Base-by-base conservation (phyloP, 2,888 invertebrate species). In the Cephus spinipes region DNA sequence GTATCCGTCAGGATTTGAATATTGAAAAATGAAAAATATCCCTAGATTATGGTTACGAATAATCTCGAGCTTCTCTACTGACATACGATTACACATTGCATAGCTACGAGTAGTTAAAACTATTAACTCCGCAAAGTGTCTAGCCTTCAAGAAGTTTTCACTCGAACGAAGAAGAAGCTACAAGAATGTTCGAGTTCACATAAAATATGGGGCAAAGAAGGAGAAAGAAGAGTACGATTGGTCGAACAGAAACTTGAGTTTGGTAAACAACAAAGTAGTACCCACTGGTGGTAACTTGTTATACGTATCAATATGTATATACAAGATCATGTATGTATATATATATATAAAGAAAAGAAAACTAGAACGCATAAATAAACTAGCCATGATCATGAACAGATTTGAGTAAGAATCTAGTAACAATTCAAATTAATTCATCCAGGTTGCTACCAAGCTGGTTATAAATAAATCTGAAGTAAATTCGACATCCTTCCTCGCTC, bases 241-340 rank as follows among this genome's bases (percentile, higher is more conserved):
- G 87, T 87, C 88, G 83, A 84, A 81, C 81, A 85, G 82, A 84
- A 89, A 89, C 86, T 89, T 89, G 84, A 86, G 86, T 85, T 81
- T 84, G 87, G 89, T 88, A 89, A 89, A 89, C 88, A 89, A 88
- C 87, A 86, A 86, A 86, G 40, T 23, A 55, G 55, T 55, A 23
- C 55, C 55, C 55, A 55, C 55, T 55, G 55, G 9, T 9, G 55
- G 23, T 55, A 55, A 23, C 55, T 55, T 55, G 55, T 55, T 55
- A 55, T 55, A 55, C 9, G 55, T 55, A 55, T 23, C 15, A 23
- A 23, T 23, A 23, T 23, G 12, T 36, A 23, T 55, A 23, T 55
- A 23, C 4, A 40, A 40, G 15, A 40, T 6, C 15, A 40, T 40
- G 15, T 55, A 9, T 2, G 2, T 23, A 23, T 2, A 55, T 31